Evolutionary conservation across 2,113 vertebrate genomes (phyloP).

Genomic region (Sander lucioperca): DNA sequence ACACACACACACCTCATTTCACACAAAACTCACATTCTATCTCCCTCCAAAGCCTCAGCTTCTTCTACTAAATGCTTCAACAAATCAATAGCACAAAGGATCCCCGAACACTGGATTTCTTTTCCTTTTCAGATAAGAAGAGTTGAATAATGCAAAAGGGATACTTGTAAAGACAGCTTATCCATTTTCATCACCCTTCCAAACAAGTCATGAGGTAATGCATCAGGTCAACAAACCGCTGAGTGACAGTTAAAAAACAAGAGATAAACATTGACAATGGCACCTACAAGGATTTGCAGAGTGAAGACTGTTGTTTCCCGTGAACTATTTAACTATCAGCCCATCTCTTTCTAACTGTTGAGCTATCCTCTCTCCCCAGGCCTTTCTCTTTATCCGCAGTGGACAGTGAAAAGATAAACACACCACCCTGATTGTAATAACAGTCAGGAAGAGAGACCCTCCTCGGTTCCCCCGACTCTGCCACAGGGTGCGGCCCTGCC

Average conservation of each 20-base stretch:
- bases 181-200: constrained; percentile 66
- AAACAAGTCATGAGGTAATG: constrained; percentile 52
- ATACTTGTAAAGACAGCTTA: constrained; percentile 60
- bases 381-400: constrained; percentile 18
- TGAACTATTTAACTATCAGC: constrained; percentile 34
- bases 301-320: constrained; percentile 26
- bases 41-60: constrained; percentile 51
- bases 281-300: constrained; percentile 23
- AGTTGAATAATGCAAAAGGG: constrained; percentile 70
- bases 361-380: constrained; percentile 10
- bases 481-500: constrained; percentile 46
- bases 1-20: constrained; percentile 38
- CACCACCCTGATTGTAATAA: constrained; percentile 61
- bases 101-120: constrained; percentile 54
- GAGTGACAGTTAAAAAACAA: constrained; percentile 40
- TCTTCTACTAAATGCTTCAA: constrained; percentile 67
- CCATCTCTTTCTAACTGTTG: constrained; percentile 32
- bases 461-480: constrained; percentile 27
- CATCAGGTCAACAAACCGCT: constrained; percentile 42
- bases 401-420: constrained; percentile 64
- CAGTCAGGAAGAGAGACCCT: constrained; percentile 52
- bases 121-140: constrained; percentile 50
- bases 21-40: constrained; percentile 52
- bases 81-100: constrained; percentile 69
- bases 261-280: constrained; percentile 40